phyloP scores from a whole-genome alignment of 1,140 invertebrate genomes.

The Helicoverpa armigera region DNA sequence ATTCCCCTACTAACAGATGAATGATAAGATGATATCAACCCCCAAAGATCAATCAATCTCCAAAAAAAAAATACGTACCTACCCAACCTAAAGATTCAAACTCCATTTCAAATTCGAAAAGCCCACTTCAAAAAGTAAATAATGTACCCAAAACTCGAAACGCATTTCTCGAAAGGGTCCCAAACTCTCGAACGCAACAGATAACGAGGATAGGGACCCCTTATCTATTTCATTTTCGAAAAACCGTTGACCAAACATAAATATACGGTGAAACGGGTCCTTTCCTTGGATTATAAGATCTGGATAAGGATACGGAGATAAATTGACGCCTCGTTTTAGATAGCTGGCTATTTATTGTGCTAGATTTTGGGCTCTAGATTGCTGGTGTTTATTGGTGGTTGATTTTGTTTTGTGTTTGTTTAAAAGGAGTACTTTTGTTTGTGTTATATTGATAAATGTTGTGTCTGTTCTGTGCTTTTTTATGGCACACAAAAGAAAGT shows the following conservation, averaged over 20 bases:
- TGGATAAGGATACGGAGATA: conserved; percentile 33
- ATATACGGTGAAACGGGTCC: conserved; percentile 81
- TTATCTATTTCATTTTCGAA: conserved; percentile 77
- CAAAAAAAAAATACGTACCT: neutral
- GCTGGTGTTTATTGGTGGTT: neutral
- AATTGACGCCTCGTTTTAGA: conserved; percentile 31
- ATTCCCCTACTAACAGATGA: too few relatives aligned
- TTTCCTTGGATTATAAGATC: conserved; percentile 50
- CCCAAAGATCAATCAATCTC: too few relatives aligned
- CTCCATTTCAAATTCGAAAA: conserved; percentile 11
- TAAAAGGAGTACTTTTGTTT: neutral
- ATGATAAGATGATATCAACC: too few relatives aligned
- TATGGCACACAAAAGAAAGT: too few relatives aligned
- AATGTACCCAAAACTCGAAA: conserved; percentile 30
- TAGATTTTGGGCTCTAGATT: neutral
- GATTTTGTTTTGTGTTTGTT: neutral
- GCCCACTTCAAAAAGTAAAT: conserved; percentile 12
- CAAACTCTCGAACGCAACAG: conserved; percentile 46
- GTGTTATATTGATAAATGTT: neutral
- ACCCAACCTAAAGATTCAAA: neutral
- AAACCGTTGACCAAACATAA: conserved; percentile 79
- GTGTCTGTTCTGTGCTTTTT: too few relatives aligned
- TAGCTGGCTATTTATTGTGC: conserved; percentile 23
- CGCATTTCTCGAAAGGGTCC: conserved; percentile 45
- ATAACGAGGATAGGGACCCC: conserved; percentile 51